A percentile compares a stretch with the other conserved stretches of the same genome.
These are phyloP conservation scores for Pammene fasciana DNA, from an alignment of 2,888 invertebrate species.

Conservation along the genomic window DNA sequence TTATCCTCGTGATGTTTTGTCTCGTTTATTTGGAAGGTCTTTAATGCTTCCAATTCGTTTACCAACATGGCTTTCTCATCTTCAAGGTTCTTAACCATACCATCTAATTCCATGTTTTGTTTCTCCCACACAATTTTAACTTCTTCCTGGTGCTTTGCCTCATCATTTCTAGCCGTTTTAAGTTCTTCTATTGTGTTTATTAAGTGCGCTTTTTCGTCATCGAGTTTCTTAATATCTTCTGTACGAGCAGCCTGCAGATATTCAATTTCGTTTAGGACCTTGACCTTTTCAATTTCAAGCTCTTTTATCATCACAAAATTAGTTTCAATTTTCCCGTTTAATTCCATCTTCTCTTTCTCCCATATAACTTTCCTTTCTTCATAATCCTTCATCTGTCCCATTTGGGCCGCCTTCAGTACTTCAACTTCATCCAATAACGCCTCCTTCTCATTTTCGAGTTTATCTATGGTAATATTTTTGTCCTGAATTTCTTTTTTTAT, in stretches of 20 bases:
- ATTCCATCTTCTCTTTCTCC: constrained; percentile 4
- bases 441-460: constrained; percentile 29
- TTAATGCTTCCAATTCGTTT: constrained; percentile 26
- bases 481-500: not conserved
- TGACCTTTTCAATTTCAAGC: not conserved
- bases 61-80: constrained; percentile 42
- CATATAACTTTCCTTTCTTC: not conserved
- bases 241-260: not conserved
- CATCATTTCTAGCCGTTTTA: constrained; percentile 45
- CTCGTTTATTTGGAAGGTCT: constrained; percentile 11
- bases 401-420: not conserved
- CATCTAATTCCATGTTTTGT: constrained; percentile 50
- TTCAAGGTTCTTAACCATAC: constrained; percentile 42
- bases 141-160: constrained; percentile 27
- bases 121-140: constrained; percentile 55
- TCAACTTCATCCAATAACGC: constrained; percentile 5
- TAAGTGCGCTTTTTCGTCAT: constrained; percentile 46
- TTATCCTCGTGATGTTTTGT: constrained; percentile 30
- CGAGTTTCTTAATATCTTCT: not conserved
- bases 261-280: not conserved
- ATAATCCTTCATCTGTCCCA: not conserved
- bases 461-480: not conserved
- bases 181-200: constrained; percentile 50
- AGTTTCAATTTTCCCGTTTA: not conserved
- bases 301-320: not conserved